Base-by-base conservation (phyloP, 2,888 invertebrate species). In the Agriopis leucophaearia region DNA sequence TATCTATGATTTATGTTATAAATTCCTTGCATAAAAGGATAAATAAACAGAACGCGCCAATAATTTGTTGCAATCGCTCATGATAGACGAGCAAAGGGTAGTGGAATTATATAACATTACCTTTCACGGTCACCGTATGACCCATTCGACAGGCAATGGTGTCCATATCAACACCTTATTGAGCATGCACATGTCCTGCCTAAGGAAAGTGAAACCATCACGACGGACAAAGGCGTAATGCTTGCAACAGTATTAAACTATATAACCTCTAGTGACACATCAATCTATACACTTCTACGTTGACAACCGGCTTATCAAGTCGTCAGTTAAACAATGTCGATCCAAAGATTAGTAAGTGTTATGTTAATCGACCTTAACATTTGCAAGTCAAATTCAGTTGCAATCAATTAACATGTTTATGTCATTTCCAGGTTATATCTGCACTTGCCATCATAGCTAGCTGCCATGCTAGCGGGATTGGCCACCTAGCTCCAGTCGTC, bases 221-320 rank as follows among this genome's bases (percentile, higher is more conserved):
- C 81, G 82, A 87, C 86, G 74, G 80, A 88, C 84, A 86, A 83
- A 88, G 84, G 85, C 87, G 89, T 87, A 87, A 89, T 85, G 86
- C 89, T 92, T 93, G 92, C 92, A 93, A 91, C 92, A 93, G 87
- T 90, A 83, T 69, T 91, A 90, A 91, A 91, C 90, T 94, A 94
- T 94, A 94, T 92, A 94, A 92, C 82, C 84, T 85, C 87, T 78
- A 70, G 87, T 90, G 85, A 85, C 84, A 88, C 79, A 88, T 87
- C 78, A 78, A 84, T 87, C 83, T 82, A 82, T 80, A 90, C 92
- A 93, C 85, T 88, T 81, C 83, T 80, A 79, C 81, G 80, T 87
- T 85, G 85, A 83, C 78, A 82, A 82, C 85, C 85, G 88, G 85
- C 87, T 88, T 78, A 87, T 85, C 88, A 85, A 88, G 90, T 90